Evolutionary conservation across 2,113 vertebrate genomes (phyloP), one percentile per base, ranked within the genome.

Genomic region (Dascyllus trimaculatus): DNA sequence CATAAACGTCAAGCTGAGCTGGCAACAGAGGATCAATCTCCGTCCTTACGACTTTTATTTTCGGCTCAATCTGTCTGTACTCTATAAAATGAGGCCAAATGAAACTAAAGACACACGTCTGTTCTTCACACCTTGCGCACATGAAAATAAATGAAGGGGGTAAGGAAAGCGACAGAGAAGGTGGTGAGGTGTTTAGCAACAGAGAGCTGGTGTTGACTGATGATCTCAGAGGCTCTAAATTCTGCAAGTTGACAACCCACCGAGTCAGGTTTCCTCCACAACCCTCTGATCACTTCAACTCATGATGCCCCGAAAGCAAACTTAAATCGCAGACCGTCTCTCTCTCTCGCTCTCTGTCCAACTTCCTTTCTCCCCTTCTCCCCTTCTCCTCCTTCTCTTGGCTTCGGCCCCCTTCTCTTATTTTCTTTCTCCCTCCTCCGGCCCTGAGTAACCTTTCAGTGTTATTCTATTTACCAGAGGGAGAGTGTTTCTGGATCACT

Each of bases 401-500:
- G 46, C 71, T 71, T 21, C 75, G 51, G 17, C 49, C 38, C n/a
- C 19, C 32, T 0, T 52, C 56, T 57, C 43, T 57, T 77, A 43
- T 77, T 87, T 75, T 84, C 72, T 21, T 65, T 72, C 54, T n/a
- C 29, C 48, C 65, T 56, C 81, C 65, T 58, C 67, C 19, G 13
- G 66, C 66, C 82, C 71, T 5, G 46, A 64, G 22, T 86, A 85
- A 87, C 85, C 85, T 85, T 59, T 78, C 76, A 61, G 58, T 88
- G 84, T 87, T 93, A 82, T 91, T 93, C 76, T 88, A 78, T 84
- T 88, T 80, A 80, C 78, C 75, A 76, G 76, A 80, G 81, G 84
- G 84, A 90, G 85, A 85, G 83, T 80, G 89, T 91, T 93, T 92
- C 83, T 74, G 87, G 92, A 94, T 92, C 88, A 91, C 68, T 82